These are phyloP conservation scores for Pomphorhynchus laevis DNA, from an alignment of 1,140 invertebrate genomes.

Conservation along the genomic window DNA sequence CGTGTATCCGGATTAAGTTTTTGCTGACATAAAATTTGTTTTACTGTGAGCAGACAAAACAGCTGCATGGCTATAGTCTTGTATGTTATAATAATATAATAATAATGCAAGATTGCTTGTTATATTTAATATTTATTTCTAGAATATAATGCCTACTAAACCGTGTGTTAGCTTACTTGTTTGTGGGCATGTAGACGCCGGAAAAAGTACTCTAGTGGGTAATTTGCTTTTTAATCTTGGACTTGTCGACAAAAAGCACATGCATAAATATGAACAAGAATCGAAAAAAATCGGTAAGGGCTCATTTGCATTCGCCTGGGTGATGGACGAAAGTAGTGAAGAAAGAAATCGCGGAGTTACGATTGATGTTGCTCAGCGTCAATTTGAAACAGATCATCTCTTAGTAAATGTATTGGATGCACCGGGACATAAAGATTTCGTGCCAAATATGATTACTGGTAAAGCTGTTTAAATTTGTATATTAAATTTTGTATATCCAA, in stretches of 20 bases:
- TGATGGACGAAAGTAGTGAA: constrained; percentile 89
- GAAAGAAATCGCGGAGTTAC: constrained; percentile 62
- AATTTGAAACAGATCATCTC: constrained; percentile 45
- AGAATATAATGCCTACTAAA: too few relatives aligned
- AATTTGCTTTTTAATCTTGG: constrained; percentile 51
- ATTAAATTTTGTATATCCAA: too few relatives aligned
- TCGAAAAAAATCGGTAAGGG: constrained; percentile 85
- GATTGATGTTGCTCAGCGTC: constrained; percentile 70
- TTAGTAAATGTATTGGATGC: constrained; percentile 44
- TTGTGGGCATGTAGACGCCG: constrained; percentile 97
- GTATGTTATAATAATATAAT: too few relatives aligned
- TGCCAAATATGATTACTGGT: constrained; percentile 84
- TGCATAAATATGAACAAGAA: constrained; percentile 91
- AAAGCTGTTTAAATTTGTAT: too few relatives aligned
- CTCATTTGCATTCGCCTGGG: constrained; percentile 91
- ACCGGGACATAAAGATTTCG: constrained; percentile 80
- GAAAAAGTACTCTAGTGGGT: constrained; percentile 87
- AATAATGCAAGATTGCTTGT: too few relatives aligned
- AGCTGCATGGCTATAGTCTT: too few relatives aligned
- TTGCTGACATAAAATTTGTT: too few relatives aligned
- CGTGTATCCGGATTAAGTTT: too few relatives aligned
- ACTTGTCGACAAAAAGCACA: constrained; percentile 45
- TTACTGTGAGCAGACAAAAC: too few relatives aligned
- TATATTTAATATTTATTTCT: too few relatives aligned
- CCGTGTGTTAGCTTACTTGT: too few relatives aligned